Evolutionary conservation across 2,888 invertebrate genomes (phyloP).

Genomic region (Ichneumon xanthorius): DNA sequence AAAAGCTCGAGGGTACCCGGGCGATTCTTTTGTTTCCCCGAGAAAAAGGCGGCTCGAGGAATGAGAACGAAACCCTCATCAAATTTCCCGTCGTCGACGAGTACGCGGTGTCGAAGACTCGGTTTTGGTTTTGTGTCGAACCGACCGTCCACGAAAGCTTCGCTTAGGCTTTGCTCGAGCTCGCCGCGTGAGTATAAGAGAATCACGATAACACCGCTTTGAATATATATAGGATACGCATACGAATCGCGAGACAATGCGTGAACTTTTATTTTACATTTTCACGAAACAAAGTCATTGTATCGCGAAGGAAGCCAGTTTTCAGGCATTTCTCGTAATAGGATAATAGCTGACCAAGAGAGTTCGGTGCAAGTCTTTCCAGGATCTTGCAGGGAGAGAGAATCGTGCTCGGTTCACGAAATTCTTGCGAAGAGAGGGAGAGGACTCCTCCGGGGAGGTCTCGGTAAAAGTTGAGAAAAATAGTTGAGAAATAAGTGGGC

Average conservation of each 20-base stretch:
- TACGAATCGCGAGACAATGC: not conserved
- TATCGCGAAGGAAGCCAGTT: not conserved
- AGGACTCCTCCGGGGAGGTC: not conserved
- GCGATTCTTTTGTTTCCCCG: slow-evolving; percentile 67
- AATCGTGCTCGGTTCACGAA: slow-evolving; percentile 30
- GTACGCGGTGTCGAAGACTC: slow-evolving; percentile 62
- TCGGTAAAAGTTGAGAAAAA: slow-evolving; percentile 47
- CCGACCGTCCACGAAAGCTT: slow-evolving; percentile 55
- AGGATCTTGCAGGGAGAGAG: slow-evolving; percentile 18
- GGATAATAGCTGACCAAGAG: slow-evolving; percentile 7
- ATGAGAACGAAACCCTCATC: slow-evolving; percentile 68
- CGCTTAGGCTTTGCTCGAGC: slow-evolving; percentile 53
- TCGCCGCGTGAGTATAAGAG: not conserved
- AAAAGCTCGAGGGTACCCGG: slow-evolving; percentile 32
- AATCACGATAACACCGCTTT: slow-evolving; percentile 7
- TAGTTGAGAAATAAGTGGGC: slow-evolving; percentile 62
- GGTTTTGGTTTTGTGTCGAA: slow-evolving; percentile 4
- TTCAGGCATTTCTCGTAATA: slow-evolving; percentile 6
- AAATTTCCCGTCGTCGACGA: slow-evolving; percentile 74
- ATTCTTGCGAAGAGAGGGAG: slow-evolving; percentile 24
- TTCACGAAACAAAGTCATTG: slow-evolving; percentile 3
- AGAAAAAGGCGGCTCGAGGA: not conserved
- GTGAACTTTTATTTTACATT: not conserved
- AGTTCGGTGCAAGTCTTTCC: slow-evolving; percentile 11
- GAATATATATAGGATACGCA: not conserved